Conservation (phyloP, 2,888 invertebrate species). For the Hololepta plana region DNA sequence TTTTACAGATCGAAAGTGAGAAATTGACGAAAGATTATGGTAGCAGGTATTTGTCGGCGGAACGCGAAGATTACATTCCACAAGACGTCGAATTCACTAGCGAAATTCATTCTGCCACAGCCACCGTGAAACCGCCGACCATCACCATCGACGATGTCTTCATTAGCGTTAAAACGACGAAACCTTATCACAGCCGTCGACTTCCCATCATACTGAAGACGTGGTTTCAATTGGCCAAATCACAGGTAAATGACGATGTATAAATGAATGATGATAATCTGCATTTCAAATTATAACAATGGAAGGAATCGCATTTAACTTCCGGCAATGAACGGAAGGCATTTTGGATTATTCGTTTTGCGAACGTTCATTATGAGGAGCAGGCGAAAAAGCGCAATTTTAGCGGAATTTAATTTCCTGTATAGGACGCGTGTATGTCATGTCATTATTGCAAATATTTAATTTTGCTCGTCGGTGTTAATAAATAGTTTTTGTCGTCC, state of each 20-base stretch:
- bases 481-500: too few species aligned
- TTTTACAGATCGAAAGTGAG: too few species aligned
- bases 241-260: conserved; percentile 51
- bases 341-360: too few species aligned
- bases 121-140: conserved; percentile 37
- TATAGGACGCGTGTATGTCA: too few species aligned
- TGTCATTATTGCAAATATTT: too few species aligned
- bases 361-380: too few species aligned
- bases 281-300: too few species aligned
- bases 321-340: too few species aligned
- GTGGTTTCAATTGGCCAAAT: conserved; percentile 84
- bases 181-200: conserved; percentile 68
- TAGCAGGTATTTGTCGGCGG: conserved; percentile 15
- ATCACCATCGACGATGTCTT: conserved; percentile 74
- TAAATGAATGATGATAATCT: neutral
- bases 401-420: too few species aligned
- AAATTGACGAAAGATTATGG: conserved; percentile 17
- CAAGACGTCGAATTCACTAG: conserved; percentile 11
- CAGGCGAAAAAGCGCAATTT: too few species aligned
- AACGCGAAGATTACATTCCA: conserved; percentile 11
- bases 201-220: conserved; percentile 80
- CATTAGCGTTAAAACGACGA: conserved; percentile 89
- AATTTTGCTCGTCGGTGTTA: too few species aligned
- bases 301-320: too few species aligned
- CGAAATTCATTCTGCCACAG: conserved; percentile 21